Conservation (phyloP, 2,888 invertebrate species). For the Nephrotoma guestfalica region DNA sequence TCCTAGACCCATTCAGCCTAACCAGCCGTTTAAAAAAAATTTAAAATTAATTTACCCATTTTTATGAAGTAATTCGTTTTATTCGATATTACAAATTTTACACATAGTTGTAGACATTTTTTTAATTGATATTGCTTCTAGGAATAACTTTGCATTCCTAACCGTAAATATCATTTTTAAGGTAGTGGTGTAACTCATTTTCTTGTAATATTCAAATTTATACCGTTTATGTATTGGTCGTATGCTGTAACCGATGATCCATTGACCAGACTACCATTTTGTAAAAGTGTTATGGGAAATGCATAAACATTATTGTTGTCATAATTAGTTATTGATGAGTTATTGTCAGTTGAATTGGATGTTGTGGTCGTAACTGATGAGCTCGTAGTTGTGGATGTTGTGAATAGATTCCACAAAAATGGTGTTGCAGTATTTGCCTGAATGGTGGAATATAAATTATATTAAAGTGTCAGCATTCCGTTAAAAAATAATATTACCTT, state of each 20-base stretch:
- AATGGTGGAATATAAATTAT: neutral
- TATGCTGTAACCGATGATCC: neutral
- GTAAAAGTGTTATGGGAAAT: neutral
- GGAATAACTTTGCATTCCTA: too few relatives aligned
- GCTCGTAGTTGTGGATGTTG: neutral
- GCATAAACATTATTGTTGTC: neutral
- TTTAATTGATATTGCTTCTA: too few relatives aligned
- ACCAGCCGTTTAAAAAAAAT: too few relatives aligned
- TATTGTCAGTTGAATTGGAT: neutral
- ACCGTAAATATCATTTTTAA: too few relatives aligned
- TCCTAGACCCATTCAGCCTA: too few relatives aligned
- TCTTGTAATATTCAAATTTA: neutral
- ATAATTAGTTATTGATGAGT: neutral
- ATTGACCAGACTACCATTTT: neutral
- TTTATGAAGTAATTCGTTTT: too few relatives aligned
- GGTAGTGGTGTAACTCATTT: too few relatives aligned
- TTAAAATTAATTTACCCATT: too few relatives aligned
- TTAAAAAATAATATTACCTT: neutral
- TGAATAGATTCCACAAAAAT: neutral
- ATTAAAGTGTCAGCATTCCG: neutral
- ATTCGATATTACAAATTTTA: too few relatives aligned
- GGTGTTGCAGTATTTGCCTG: neutral
- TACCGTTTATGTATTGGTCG: neutral
- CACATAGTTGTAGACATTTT: too few relatives aligned
- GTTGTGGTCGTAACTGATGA: neutral